Percentiles rank a stretch among this genome's conserved stretches.
phyloP scores from a whole-genome alignment of 2,797 vertebrate genomes.

The Bryconaethiops microstoma region DNA sequence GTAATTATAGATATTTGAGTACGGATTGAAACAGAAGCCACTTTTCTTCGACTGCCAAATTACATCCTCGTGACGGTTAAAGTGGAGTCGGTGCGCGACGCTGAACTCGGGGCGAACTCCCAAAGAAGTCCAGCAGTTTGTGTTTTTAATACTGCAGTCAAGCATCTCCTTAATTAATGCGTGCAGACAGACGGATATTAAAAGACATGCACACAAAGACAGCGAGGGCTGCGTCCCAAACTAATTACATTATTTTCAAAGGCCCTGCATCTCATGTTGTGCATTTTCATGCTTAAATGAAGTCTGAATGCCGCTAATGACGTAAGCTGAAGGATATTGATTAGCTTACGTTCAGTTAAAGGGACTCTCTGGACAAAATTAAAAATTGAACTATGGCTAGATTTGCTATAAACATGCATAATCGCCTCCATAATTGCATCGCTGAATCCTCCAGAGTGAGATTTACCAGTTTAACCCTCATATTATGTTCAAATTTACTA shows the following conservation, averaged over 20 bases:
- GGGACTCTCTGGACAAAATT: too few species aligned
- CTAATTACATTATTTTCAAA: constrained; percentile 11
- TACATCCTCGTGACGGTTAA: neutral
- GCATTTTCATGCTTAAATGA: neutral
- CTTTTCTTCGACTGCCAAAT: neutral
- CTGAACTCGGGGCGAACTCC: constrained; percentile 13
- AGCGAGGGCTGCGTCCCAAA: neutral
- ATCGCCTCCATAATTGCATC: too few species aligned
- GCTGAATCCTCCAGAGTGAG: too few species aligned
- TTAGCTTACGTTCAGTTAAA: neutral
- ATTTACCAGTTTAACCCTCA: too few species aligned
- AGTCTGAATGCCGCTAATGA: neutral
- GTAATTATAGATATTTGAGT: neutral
- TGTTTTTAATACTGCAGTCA: constrained; percentile 30
- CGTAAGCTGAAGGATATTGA: neutral
- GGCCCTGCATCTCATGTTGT: neutral
- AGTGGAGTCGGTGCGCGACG: neutral
- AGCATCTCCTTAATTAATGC: constrained; percentile 33
- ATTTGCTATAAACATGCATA: too few species aligned
- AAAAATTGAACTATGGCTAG: too few species aligned
- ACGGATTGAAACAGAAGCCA: neutral
- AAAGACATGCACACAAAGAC: neutral
- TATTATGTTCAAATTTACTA: too few species aligned
- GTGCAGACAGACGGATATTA: constrained; percentile 17
- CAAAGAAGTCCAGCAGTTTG: neutral